Percentiles rank a stretch among this genome's conserved stretches.
phyloP scores from a whole-genome alignment of 2,797 vertebrate genomes.

The Denticeps clupeoides region DNA sequence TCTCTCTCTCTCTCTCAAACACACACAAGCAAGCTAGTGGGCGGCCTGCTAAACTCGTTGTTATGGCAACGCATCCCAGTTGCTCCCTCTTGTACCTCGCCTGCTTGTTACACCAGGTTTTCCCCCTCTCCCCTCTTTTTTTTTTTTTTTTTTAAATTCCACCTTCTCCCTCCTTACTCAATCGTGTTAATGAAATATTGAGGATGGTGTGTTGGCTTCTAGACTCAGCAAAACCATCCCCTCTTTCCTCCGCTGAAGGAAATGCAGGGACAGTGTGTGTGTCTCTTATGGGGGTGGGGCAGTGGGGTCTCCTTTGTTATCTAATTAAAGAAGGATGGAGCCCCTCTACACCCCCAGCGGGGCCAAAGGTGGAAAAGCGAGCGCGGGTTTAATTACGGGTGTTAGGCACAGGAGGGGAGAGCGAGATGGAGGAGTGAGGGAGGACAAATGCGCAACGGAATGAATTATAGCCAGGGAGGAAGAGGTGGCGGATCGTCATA shows the following conservation, averaged over 20 bases:
- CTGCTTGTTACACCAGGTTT: constrained; percentile 46
- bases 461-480: not conserved
- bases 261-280: too few species aligned
- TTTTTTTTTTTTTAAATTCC: too few species aligned
- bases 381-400: not conserved
- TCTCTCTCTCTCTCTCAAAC: constrained; percentile 9
- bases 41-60: constrained; percentile 66
- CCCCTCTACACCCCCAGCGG: not conserved
- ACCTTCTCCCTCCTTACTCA: constrained; percentile 40
- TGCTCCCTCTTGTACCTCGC: constrained; percentile 45
- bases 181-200: constrained; percentile 58
- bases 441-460: not conserved
- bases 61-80: constrained; percentile 68
- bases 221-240: constrained; percentile 40
- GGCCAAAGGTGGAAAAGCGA: not conserved
- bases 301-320: constrained; percentile 6
- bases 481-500: not conserved
- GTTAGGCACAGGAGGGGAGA: not conserved
- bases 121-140: constrained; percentile 8
- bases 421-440: too few species aligned
- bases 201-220: constrained; percentile 43
- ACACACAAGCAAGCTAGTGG: constrained; percentile 40
- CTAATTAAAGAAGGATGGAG: constrained; percentile 5
- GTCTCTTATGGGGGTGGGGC: not conserved
- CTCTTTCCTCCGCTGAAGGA: too few species aligned